Evolutionary conservation across 2,888 invertebrate species (phyloP).

Genomic region (Tigriopus californicus): DNA sequence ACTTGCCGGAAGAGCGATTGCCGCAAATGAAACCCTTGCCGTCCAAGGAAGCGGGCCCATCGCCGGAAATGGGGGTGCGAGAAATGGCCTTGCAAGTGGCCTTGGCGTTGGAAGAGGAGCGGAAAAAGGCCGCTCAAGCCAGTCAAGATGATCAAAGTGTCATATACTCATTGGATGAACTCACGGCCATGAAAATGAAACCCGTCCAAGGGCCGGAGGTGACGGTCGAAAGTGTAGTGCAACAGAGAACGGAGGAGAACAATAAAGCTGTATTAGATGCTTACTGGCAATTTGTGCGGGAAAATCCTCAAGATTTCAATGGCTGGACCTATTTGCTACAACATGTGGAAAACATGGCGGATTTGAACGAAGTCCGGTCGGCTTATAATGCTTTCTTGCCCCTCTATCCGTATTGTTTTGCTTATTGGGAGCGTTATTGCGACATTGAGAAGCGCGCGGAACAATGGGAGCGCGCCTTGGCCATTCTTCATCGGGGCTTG

Average conservation of each 20-base stretch:
- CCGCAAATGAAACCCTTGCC: not conserved
- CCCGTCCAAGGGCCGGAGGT: constrained; percentile 3
- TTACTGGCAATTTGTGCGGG: constrained; percentile 23
- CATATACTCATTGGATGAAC: constrained; percentile 16
- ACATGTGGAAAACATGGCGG: constrained; percentile 18
- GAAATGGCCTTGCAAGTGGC: constrained; percentile 13
- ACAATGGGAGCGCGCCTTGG: constrained; percentile 11
- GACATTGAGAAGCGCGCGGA: constrained; percentile 23
- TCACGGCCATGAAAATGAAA: constrained; percentile 4
- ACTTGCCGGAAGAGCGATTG: too few relatives aligned
- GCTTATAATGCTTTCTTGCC: constrained; percentile 24
- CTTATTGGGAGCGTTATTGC: constrained; percentile 24
- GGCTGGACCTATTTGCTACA: constrained; percentile 24
- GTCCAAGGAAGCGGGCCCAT: too few relatives aligned
- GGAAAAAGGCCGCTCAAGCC: not conserved
- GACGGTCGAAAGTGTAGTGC: constrained; percentile 8
- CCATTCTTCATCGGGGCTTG: constrained; percentile 26
- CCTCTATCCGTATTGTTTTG: constrained; percentile 24
- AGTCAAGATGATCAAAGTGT: constrained; percentile 1
- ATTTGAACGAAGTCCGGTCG: constrained; percentile 22
- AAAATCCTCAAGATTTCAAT: constrained; percentile 24
- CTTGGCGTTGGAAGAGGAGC: constrained; percentile 3
- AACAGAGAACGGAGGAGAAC: constrained; percentile 12
- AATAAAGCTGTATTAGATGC: constrained; percentile 20
- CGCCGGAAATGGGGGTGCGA: too few relatives aligned